A percentile compares a stretch with the other conserved stretches of the same genome.
Evolutionary conservation across 2,888 invertebrate genomes (phyloP).

Genomic region (Ormia ochracea): DNA sequence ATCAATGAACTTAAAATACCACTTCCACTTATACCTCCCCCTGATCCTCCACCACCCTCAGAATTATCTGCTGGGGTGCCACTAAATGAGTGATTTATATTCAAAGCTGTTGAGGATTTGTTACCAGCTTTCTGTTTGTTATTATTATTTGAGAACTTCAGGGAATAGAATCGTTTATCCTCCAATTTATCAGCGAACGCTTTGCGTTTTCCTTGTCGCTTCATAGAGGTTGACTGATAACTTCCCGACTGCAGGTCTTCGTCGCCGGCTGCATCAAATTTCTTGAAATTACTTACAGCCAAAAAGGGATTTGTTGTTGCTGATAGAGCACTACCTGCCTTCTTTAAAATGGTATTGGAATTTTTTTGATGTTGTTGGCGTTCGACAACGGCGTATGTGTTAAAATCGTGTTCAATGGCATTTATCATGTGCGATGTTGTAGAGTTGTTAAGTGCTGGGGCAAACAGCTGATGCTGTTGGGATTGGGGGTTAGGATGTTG

Average conservation of each 20-base stretch:
- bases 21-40: neutral
- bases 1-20: constrained; percentile 44
- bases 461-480: constrained; percentile 43
- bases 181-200: constrained; percentile 67
- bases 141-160: constrained; percentile 71
- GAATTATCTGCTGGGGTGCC: neutral
- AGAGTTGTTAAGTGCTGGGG: constrained; percentile 62
- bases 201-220: constrained; percentile 67
- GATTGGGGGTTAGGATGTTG: constrained; percentile 44
- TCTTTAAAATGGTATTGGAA: constrained; percentile 47
- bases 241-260: constrained; percentile 34
- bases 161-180: constrained; percentile 76
- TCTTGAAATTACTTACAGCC: constrained; percentile 73
- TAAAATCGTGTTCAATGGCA: constrained; percentile 72
- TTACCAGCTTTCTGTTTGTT: constrained; percentile 57
- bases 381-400: constrained; percentile 72
- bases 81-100: constrained; percentile 61
- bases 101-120: constrained; percentile 56
- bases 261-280: constrained; percentile 68
- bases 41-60: too few relatives aligned
- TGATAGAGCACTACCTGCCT: constrained; percentile 53
- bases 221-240: constrained; percentile 67
- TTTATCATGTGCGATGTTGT: constrained; percentile 68
- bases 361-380: constrained; percentile 58
- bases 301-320: constrained; percentile 73